These are phyloP conservation scores for Ichneumoninae sp. DNA, from an alignment of 2,888 invertebrate species.

Conservation along the genomic window DNA sequence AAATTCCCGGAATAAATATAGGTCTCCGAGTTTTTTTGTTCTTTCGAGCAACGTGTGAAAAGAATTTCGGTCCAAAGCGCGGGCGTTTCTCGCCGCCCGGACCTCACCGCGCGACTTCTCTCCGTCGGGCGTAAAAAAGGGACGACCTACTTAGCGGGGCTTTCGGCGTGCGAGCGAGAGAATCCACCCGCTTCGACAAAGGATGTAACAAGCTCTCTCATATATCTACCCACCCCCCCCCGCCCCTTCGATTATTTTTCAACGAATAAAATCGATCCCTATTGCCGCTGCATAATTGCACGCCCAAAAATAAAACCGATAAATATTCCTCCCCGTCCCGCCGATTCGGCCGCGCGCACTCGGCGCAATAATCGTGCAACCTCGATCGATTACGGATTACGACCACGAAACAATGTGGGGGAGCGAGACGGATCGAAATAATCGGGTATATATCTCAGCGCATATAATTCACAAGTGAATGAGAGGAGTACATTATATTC, in stretches of 20 bases:
- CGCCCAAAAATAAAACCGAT: slow-evolving; percentile 59
- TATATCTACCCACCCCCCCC: slow-evolving; percentile 47
- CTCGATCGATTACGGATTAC: slow-evolving; percentile 58
- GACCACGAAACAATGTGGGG: slow-evolving; percentile 24
- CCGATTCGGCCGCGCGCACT: slow-evolving; percentile 12
- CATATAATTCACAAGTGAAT: slow-evolving; percentile 27
- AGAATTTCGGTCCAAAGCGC: slow-evolving; percentile 53
- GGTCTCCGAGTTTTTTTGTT: not conserved
- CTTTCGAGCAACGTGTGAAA: slow-evolving; percentile 6
- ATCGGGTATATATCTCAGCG: slow-evolving; percentile 4
- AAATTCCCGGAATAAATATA: not conserved
- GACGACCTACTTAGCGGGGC: slow-evolving; percentile 67
- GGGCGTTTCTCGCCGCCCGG: slow-evolving; percentile 38
- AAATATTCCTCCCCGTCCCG: slow-evolving; percentile 46
- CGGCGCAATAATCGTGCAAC: slow-evolving; percentile 39
- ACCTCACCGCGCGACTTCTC: slow-evolving; percentile 38
- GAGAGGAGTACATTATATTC: slow-evolving; percentile 16
- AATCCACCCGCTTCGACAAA: slow-evolving; percentile 47
- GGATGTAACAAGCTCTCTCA: slow-evolving; percentile 44
- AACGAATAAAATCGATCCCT: slow-evolving; percentile 4
- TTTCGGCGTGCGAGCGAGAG: slow-evolving; percentile 51
- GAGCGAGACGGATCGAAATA: slow-evolving; percentile 15
- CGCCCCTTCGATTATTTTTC: slow-evolving; percentile 32
- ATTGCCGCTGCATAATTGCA: slow-evolving; percentile 26
- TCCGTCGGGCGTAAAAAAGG: slow-evolving; percentile 67